Evolutionary conservation across 2,113 vertebrate genomes (phyloP).

Genomic region (Bothrops jararaca): DNA sequence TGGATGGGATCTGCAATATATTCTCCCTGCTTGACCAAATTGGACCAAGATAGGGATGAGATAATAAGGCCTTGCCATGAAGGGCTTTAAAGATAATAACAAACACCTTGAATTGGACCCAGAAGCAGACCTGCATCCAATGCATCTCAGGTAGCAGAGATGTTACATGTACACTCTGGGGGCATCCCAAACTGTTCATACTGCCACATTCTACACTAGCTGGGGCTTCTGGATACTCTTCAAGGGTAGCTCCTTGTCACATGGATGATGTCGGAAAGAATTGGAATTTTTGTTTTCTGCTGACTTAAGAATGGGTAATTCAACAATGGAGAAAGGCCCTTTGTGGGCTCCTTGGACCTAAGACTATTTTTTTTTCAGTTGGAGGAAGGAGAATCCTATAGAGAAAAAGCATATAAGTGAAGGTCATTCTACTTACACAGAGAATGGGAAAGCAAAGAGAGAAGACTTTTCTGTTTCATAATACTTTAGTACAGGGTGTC

Average conservation of each 20-base stretch:
- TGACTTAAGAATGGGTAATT: neutral
- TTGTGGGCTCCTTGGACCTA: neutral
- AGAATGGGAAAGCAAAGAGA: neutral
- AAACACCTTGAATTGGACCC: neutral
- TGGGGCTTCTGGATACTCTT: neutral
- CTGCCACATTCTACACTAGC: neutral
- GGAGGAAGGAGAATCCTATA: neutral
- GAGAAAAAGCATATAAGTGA: neutral
- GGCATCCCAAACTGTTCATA: neutral
- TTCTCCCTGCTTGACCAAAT: neutral
- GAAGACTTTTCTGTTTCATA: neutral
- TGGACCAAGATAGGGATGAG: neutral
- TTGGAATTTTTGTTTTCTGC: neutral
- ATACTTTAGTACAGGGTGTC: neutral
- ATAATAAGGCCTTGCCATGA: neutral
- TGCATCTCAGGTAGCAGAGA: neutral
- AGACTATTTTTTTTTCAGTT: neutral
- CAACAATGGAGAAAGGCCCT: neutral
- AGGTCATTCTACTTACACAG: neutral
- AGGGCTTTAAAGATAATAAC: neutral
- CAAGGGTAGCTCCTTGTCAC: neutral
- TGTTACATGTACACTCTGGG: neutral
- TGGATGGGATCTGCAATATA: neutral
- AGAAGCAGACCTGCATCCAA: neutral
- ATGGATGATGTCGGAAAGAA: neutral